These are phyloP conservation scores for Agrochola litura DNA, from an alignment of 2,888 invertebrate species.

Conservation along the genomic window DNA sequence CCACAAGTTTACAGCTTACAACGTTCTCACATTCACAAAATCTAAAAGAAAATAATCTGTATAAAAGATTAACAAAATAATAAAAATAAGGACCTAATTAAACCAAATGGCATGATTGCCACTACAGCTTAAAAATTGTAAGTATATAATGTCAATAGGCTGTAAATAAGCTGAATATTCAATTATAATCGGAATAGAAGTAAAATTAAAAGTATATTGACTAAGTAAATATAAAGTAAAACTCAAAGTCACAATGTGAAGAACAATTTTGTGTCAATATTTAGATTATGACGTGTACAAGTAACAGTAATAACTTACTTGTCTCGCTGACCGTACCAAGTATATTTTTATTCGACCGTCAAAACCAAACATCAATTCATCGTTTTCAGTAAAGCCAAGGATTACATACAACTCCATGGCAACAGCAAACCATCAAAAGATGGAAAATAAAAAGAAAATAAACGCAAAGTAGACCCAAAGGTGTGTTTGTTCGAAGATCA, in stretches of 20 bases:
- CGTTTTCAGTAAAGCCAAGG: constrained; percentile 6
- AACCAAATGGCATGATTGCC: too few relatives aligned
- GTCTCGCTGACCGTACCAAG: background rate
- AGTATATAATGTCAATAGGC: too few relatives aligned
- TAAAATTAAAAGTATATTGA: background rate
- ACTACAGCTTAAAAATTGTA: too few relatives aligned
- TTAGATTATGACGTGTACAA: background rate
- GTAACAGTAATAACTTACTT: background rate
- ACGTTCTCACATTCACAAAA: too few relatives aligned
- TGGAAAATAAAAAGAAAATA: constrained; percentile 12
- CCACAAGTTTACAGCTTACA: too few relatives aligned
- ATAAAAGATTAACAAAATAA: too few relatives aligned
- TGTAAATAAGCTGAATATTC: background rate
- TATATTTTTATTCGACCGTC: background rate
- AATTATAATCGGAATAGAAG: background rate
- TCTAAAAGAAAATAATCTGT: too few relatives aligned
- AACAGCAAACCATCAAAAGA: constrained; percentile 13
- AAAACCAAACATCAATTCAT: constrained; percentile 17
- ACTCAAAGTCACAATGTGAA: background rate
- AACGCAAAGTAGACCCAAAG: constrained; percentile 2
- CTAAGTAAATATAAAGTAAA: too few relatives aligned
- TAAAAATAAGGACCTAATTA: too few relatives aligned
- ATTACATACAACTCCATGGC: constrained; percentile 3
- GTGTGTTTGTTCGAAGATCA: constrained; percentile 15
- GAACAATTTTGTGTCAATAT: background rate